phyloP scores from a whole-genome alignment of 2,797 vertebrate species.

The Esox lucius region DNA sequence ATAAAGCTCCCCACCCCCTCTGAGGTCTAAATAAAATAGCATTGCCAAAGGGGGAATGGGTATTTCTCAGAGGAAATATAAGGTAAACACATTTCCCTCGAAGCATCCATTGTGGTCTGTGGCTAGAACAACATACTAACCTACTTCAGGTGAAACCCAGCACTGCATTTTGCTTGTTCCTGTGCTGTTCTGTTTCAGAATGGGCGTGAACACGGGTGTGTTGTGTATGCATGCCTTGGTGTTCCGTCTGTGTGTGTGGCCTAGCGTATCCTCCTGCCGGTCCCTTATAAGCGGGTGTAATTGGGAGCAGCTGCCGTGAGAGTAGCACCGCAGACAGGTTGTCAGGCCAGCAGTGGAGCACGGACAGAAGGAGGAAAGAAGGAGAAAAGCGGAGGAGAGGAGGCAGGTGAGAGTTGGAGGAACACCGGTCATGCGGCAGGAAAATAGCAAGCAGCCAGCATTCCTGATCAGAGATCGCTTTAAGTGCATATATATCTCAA shows the following conservation, averaged over 20 bases:
- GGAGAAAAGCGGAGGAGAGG: neutral
- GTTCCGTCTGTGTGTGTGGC: constrained; percentile 7
- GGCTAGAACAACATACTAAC: constrained; percentile 13
- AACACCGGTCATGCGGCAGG: neutral
- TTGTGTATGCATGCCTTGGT: neutral
- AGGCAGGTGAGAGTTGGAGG: constrained; percentile 17
- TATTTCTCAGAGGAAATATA: constrained; percentile 34
- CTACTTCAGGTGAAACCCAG: neutral
- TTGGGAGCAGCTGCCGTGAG: constrained; percentile 33
- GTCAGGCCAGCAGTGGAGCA: constrained; percentile 26
- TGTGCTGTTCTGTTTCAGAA: neutral
- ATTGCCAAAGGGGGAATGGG: constrained; percentile 25
- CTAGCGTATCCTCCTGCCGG: constrained; percentile 23
- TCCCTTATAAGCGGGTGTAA: constrained; percentile 34
- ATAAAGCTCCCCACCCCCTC: constrained; percentile 12
- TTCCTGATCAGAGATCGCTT: neutral
- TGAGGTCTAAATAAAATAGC: constrained; percentile 35
- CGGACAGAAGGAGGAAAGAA: neutral
- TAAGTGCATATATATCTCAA: neutral
- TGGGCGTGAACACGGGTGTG: neutral
- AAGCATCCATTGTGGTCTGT: constrained; percentile 1
- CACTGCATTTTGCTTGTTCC: neutral
- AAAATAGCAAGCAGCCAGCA: constrained; percentile 7
- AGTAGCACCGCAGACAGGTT: constrained; percentile 6
- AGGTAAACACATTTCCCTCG: constrained; percentile 30